Evolutionary conservation across 2,888 invertebrate species (phyloP), one percentile per base, ranked within the genome.

Genomic region (Lysandra bellargus): DNA sequence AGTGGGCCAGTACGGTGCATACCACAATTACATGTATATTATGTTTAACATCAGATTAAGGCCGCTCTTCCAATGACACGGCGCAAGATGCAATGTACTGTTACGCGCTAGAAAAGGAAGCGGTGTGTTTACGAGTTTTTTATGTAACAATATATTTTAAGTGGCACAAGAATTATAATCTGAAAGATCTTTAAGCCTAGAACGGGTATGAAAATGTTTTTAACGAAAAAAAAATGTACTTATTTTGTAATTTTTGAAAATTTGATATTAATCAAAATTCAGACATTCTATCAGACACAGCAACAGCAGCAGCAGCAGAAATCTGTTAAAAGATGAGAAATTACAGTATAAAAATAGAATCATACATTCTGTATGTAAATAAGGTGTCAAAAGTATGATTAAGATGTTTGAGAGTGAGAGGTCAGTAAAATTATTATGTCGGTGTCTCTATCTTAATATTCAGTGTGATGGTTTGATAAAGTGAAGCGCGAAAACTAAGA

Each of bases 1-100:
- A 92, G 89, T 90, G 89, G 89, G 87, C 90, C 88, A 40, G 90
- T 88, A 90, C 90, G 86, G 86, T 91, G 92, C 90, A 91, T 90
- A 86, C 90, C 88, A 86, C 86, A 89, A 90, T 91, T 89, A 90
- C 88, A 89, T 85, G 85, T 83, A 84, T 83, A 84, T 84, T 85
- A 85, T 83, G 83, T 83, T 82, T 79, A 79, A 73, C 82, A 80
- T 80, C 79, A 80, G 83, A 83, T 83, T 83, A 82, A 82, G 82
- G 83, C 80, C 83, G 82, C 83, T 82, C 82, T 82, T 57, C 81
- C 81, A 83, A 83, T 83, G 81, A 81, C 81, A 83, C 80, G 78
- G 79, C 79, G 81, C 80, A 80, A 79, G 30, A 78, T 73, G 78
- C 53, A 72, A 73, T 44, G 44, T 75, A 73, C 72, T 74, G 79